A percentile compares a stretch with the other conserved stretches of the same genome.
Conservation (phyloP, 53 echinoderm and acorn worm species). For the Echinometra lucunter region DNA sequence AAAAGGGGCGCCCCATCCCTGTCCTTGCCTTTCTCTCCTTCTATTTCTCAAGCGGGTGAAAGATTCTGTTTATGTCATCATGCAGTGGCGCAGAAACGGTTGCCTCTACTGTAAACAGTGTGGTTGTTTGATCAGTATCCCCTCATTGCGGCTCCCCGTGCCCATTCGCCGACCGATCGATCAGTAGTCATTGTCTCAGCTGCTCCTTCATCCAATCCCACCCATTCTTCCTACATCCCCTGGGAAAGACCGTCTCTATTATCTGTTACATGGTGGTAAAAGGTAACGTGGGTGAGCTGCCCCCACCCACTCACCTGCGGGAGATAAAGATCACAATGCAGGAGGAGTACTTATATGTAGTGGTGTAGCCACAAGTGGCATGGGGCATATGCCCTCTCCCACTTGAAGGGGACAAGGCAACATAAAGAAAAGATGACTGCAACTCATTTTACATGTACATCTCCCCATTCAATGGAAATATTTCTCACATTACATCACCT, state of each 20-base stretch:
- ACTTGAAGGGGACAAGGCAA: too few species aligned
- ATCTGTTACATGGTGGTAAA: constrained; percentile 2
- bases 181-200: constrained; percentile 63
- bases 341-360: background rate
- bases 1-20: constrained; percentile 37
- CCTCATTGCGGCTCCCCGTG: constrained; percentile 27
- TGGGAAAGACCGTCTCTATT: constrained; percentile 29
- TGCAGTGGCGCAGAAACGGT: constrained; percentile 44
- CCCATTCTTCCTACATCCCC: constrained; percentile 7
- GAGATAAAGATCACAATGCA: background rate
- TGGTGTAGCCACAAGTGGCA: too few species aligned
- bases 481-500: too few species aligned
- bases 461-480: too few species aligned
- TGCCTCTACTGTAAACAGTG: constrained; percentile 51
- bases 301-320: background rate
- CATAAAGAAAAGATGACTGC: too few species aligned
- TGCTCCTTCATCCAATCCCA: constrained; percentile 31
- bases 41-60: constrained; percentile 29
- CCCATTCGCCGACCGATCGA: constrained; percentile 46
- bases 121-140: constrained; percentile 56
- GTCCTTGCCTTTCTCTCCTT: constrained; percentile 17
- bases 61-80: background rate
- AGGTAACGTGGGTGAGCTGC: background rate
- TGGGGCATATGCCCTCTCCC: too few species aligned
- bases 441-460: too few species aligned